Conservation (phyloP, 2,888 invertebrate species). For the Danaus chrysippus region DNA sequence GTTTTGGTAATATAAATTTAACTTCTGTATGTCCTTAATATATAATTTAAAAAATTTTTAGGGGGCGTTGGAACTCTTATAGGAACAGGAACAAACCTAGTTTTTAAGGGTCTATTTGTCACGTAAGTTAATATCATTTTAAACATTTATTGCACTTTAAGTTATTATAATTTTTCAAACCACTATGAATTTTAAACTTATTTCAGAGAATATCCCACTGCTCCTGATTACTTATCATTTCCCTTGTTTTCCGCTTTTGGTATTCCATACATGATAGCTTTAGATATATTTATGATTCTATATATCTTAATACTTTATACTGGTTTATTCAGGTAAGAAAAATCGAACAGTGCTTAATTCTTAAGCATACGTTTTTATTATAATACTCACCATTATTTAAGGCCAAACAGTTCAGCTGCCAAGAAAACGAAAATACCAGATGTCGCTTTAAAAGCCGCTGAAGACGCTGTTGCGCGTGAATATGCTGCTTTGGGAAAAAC, state of each 20-base stretch:
- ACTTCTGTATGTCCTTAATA: background rate
- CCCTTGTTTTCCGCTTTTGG: constrained; percentile 49
- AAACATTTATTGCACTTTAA: background rate
- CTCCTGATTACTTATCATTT: constrained; percentile 67
- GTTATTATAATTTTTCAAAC: background rate
- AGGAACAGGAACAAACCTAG: constrained; percentile 87
- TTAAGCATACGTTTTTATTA: too few species aligned
- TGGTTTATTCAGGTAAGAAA: constrained; percentile 46
- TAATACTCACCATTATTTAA: background rate
- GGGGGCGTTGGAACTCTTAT: constrained; percentile 87
- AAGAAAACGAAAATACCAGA: constrained; percentile 65
- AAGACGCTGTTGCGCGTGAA: constrained; percentile 40
- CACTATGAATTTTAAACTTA: background rate
- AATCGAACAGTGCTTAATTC: constrained; percentile 5
- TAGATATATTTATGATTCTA: constrained; percentile 37
- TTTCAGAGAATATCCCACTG: constrained; percentile 74
- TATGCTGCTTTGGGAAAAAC: constrained; percentile 44
- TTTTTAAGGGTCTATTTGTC: constrained; percentile 85
- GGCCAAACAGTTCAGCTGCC: constrained; percentile 70
- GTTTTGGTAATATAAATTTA: too few species aligned
- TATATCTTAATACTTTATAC: constrained; percentile 41
- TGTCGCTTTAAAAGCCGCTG: constrained; percentile 44
- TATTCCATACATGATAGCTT: constrained; percentile 42
- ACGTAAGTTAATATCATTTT: constrained; percentile 58
- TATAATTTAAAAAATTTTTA: constrained; percentile 26